Evolutionary conservation across 2,888 invertebrate genomes (phyloP).

Genomic region (Diploptera punctata): DNA sequence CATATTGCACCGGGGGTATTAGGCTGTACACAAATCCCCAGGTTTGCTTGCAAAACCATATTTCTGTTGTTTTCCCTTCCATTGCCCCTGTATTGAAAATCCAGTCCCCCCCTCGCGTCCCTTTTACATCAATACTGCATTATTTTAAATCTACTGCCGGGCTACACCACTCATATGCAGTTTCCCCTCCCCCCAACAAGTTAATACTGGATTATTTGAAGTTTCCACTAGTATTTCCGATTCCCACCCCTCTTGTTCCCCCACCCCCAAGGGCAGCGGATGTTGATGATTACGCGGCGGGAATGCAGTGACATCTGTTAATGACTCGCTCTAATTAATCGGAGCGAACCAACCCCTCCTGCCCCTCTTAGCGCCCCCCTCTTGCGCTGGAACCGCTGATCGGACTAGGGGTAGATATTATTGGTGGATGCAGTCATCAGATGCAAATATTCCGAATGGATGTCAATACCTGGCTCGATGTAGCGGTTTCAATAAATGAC

Average conservation of each 20-base stretch:
- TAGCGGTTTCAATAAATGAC: constrained; percentile 25
- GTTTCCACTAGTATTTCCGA: constrained; percentile 31
- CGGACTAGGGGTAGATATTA: constrained; percentile 15
- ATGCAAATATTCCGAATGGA: constrained; percentile 9
- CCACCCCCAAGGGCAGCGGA: constrained; percentile 34
- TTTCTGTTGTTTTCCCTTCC: constrained; percentile 24
- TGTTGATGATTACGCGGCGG: constrained; percentile 39
- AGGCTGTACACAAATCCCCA: constrained; percentile 9
- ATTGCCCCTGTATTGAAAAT: not conserved
- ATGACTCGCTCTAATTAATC: constrained; percentile 60
- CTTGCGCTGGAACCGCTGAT: constrained; percentile 10
- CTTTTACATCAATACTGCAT: constrained; percentile 33
- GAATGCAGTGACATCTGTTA: constrained; percentile 54
- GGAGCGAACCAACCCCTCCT: constrained; percentile 42
- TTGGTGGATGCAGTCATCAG: constrained; percentile 28
- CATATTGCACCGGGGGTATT: constrained; percentile 16
- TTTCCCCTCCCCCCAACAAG: constrained; percentile 32
- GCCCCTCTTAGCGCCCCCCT: constrained; percentile 13
- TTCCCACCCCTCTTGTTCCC: not conserved
- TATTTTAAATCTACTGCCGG: constrained; percentile 32
- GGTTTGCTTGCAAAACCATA: constrained; percentile 26
- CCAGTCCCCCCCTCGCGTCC: constrained; percentile 1
- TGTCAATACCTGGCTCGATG: constrained; percentile 13
- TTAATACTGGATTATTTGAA: constrained; percentile 41
- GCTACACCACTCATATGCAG: constrained; percentile 3